Conservation (phyloP, 2,797 vertebrate species). For the Chelon auratus region DNA sequence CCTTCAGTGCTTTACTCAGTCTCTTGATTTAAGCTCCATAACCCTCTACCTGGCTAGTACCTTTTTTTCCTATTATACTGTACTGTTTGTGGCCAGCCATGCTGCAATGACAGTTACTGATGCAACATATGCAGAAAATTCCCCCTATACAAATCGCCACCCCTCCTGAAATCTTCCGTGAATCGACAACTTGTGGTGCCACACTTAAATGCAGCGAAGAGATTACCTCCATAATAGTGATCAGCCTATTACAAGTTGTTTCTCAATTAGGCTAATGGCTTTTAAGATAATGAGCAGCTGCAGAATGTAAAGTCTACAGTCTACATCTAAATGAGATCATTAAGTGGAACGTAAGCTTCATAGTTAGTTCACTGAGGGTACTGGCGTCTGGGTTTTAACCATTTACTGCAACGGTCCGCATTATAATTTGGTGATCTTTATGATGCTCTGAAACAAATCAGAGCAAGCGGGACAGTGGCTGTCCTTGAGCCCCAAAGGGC, state of each 20-base stretch:
- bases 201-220: constrained; percentile 8
- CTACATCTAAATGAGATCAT: constrained; percentile 47
- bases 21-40: background rate
- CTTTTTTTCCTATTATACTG: background rate
- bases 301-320: constrained; percentile 29
- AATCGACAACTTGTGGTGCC: constrained; percentile 2
- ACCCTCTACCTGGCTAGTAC: too few species aligned
- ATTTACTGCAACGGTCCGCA: background rate
- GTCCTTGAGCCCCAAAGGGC: constrained; percentile 6
- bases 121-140: too few species aligned
- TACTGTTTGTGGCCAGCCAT: background rate
- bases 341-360: constrained; percentile 23
- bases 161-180: background rate
- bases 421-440: background rate
- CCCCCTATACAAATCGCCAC: background rate
- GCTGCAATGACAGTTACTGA: background rate
- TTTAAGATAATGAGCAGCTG: constrained; percentile 52
- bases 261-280: constrained; percentile 54
- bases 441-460: background rate
- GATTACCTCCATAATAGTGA: constrained; percentile 16
- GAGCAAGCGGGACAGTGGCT: background rate
- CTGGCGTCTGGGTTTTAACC: background rate
- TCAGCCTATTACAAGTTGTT: constrained; percentile 48
- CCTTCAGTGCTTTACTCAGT: background rate
- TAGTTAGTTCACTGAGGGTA: background rate